Base-by-base conservation (phyloP, 2,113 vertebrate genomes). In the Myotis brandtii region DNA sequence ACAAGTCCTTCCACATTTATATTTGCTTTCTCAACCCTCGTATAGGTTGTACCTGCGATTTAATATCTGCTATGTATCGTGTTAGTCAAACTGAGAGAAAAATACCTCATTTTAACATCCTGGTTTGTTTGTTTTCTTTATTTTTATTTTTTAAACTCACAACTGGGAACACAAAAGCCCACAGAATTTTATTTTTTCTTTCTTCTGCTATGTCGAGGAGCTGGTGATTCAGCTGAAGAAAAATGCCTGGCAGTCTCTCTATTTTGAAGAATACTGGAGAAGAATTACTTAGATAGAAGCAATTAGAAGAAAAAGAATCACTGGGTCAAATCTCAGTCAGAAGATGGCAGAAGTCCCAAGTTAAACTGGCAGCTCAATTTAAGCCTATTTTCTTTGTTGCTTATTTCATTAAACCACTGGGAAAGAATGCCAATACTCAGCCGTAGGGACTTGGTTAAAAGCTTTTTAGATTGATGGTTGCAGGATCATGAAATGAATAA, bases 281-380 rank as follows among this genome's bases (percentile, higher is more conserved):
- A 89, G 75, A 94, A 85, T 94, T 75, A 72, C 52, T 75, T 59
- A 32, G 11, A 30, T 5, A 77, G 90, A 92, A 89, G 11, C 32
- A 90, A 90, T 92, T 85, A 90, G 46, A 92, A 67, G 13, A 40
- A 2, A 56, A 85, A 73, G 13, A 77, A 66, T 30, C 86, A 30
- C 43, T 72, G 80, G 75, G 69, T 95, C 92, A 93, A 91, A 77
- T 70, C 64, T 83, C n/a, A 88, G 52, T 93, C 20, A 95, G 97
- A 86, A 86, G 66, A 80, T 62, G 43, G 84, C 56, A 86, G 54
- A 95, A 96, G 56, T 91, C 69, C 62, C 48, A 73, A 72, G 64
- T 80, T 95, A 88, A 88, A 95, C 32, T 91, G n/a, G 77, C 70
- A 89, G 69, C 50, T 91, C 69, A n/a, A 83, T 86, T 80, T 79